Percentiles rank a stretch among this genome's conserved stretches.
Evolutionary conservation across 2,888 invertebrate genomes (phyloP).

Genomic region (Eupithecia abbreviata): DNA sequence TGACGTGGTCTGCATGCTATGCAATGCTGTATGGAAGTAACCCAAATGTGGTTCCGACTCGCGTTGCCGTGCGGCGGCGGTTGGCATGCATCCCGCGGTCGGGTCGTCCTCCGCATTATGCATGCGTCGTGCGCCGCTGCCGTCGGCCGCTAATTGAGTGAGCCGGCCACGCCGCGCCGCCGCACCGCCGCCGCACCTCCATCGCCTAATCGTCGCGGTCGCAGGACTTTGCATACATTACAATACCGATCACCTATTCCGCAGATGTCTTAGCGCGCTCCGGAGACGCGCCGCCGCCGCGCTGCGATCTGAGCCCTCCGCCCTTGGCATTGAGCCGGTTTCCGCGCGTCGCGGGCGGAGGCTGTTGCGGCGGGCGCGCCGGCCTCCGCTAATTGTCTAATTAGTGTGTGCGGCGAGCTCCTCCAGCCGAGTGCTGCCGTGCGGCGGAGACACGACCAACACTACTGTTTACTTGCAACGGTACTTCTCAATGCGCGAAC

Average conservation of each 20-base stretch:
- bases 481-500: not conserved
- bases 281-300: conserved; percentile 49
- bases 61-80: conserved; percentile 20
- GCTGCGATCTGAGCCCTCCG: conserved; percentile 48
- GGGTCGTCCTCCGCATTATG: conserved; percentile 51
- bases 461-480: conserved; percentile 10
- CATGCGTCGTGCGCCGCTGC: conserved; percentile 67
- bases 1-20: conserved; percentile 74
- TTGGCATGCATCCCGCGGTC: conserved; percentile 55
- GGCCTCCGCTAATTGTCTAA: conserved; percentile 75
- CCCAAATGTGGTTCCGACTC: conserved; percentile 35
- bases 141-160: conserved; percentile 36
- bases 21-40: conserved; percentile 54
- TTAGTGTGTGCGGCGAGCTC: conserved; percentile 67
- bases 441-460: conserved; percentile 27
- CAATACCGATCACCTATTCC: conserved; percentile 73
- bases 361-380: conserved; percentile 34
- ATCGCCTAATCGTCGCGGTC: conserved; percentile 77
- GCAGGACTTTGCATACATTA: conserved; percentile 78
- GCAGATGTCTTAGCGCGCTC: conserved; percentile 65
- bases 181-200: conserved; percentile 50
- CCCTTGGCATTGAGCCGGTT: conserved; percentile 33
- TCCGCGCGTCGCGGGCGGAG: conserved; percentile 15
- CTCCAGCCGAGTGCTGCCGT: conserved; percentile 55
- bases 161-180: not conserved